Percentiles rank a stretch among this genome's conserved stretches.
Conservation (phyloP, 2,797 vertebrate genomes). For the Megaceryle alcyon region DNA sequence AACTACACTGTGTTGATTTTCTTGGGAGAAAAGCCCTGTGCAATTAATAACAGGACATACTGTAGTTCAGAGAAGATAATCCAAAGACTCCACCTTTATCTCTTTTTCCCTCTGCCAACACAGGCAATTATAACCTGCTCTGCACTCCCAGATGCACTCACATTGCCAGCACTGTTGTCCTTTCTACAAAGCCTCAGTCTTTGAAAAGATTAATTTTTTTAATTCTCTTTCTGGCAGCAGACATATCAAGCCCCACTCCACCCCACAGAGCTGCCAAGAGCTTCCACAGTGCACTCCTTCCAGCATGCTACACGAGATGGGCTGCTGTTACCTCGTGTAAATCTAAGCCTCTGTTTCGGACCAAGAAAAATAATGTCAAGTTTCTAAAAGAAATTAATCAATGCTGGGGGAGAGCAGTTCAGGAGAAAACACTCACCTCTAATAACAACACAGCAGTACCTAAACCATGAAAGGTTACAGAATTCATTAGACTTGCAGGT, state of each 20-base stretch:
- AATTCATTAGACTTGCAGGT: not conserved
- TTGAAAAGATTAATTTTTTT: not conserved
- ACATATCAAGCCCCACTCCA: not conserved
- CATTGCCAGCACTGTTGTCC: not conserved
- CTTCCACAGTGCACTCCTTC: not conserved
- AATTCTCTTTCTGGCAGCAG: not conserved
- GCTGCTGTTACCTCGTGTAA: not conserved
- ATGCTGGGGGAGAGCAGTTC: not conserved
- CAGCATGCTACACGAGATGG: not conserved
- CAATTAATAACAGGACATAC: not conserved
- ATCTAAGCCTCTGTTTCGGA: not conserved
- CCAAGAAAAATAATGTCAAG: not conserved
- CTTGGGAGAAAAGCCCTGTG: not conserved
- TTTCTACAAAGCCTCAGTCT: not conserved
- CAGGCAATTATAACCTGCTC: not conserved
- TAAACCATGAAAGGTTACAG: not conserved
- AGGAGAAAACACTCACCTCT: not conserved
- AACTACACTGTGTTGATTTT: not conserved
- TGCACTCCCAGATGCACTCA: not conserved
- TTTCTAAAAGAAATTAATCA: not conserved
- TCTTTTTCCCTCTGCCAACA: not conserved
- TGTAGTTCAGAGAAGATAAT: not conserved
- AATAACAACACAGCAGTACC: not conserved
- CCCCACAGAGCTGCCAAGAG: not conserved
- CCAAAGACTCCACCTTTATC: not conserved